phyloP scores from a whole-genome alignment of 2,113 vertebrate species.

The Lamprotornis superbus region DNA sequence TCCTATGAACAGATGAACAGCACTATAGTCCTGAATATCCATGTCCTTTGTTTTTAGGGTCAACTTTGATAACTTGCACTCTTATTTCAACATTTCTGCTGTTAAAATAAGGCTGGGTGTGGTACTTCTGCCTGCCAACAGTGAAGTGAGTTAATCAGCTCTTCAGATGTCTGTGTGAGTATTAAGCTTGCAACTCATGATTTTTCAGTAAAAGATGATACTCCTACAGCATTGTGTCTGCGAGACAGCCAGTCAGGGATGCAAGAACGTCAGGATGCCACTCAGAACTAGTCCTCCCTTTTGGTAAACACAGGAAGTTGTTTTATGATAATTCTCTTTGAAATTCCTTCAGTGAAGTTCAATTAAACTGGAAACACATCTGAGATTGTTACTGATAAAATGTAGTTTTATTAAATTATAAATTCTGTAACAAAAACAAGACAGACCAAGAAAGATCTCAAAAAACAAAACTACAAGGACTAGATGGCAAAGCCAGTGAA shows the following conservation, averaged over 20 bases:
- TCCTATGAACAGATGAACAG: neutral
- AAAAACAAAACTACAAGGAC: slow-evolving; percentile 74
- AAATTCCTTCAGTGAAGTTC: neutral
- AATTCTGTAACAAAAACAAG: slow-evolving; percentile 79
- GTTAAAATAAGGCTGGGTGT: neutral
- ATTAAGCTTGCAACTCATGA: neutral
- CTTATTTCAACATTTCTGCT: neutral
- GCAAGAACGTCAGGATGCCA: neutral
- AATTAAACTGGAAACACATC: slow-evolving; percentile 18
- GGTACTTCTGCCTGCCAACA: neutral
- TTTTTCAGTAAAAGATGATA: neutral
- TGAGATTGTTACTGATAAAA: slow-evolving; percentile 75
- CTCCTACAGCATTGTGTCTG: fast-evolving
- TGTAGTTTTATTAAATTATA: slow-evolving; percentile 87
- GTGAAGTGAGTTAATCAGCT: neutral
- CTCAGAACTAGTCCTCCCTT: neutral
- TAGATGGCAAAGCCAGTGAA: slow-evolving; percentile 73
- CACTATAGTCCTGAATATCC: neutral
- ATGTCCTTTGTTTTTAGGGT: neutral
- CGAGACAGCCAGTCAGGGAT: neutral
- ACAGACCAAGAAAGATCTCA: slow-evolving; percentile 71
- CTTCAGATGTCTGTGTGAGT: neutral
- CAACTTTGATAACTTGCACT: neutral
- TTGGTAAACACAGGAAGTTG: neutral
- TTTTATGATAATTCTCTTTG: neutral